Evolutionary conservation across 92 coral and sea anemone species (phyloP), one percentile per base, ranked within the genome.

Genomic region (Chrysogorgia sp.): DNA sequence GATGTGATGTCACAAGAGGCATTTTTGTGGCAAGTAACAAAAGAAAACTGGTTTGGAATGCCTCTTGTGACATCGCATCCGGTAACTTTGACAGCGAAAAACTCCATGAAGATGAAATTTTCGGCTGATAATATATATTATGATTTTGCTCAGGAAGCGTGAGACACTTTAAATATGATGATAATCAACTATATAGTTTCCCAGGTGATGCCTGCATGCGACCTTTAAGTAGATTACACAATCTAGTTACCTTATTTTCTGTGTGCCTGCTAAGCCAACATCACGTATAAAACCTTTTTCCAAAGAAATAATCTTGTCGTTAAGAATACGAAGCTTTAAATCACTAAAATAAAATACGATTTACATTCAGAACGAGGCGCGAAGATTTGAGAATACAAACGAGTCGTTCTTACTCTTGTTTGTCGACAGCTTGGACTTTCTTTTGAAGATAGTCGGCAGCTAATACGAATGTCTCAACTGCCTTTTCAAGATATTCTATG

Each of bases 401-500:
- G 32, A 14, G 4, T 10, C 29, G 3, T 62, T 76, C 97, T 82
- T 83, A 93, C 97, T 88, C 87, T 23, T 86, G 63, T 24, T 52
- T 40, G 77, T 88, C 34, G 19, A 77, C 83, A 33, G 43, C 77
- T 14, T 78, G 30, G 6, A 86, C 84, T 77, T 71, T 80, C 1
- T 84, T 47, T 77, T 91, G 86, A 47, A 93, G 80, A 14, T 32
- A 71, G 31, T 40, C 45, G 0, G 87, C 90, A 43, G 90, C 96
- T 8, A 45, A 26, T 77, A 67, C 69, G 67, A 92, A 92, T 75
- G 83, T 67, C 20, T 71, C 56, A n/a, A 90, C 83, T 35, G 97
- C 90, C n/a, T 83, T 71, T n/a, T 80, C 79, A 17, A 92, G 77
- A 68, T 85, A 90, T 58, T 80, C 97, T 92, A 77, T 57, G n/a